Evolutionary conservation across 2,113 vertebrate genomes (phyloP).

Genomic region (cattle (Bos taurus)): DNA sequence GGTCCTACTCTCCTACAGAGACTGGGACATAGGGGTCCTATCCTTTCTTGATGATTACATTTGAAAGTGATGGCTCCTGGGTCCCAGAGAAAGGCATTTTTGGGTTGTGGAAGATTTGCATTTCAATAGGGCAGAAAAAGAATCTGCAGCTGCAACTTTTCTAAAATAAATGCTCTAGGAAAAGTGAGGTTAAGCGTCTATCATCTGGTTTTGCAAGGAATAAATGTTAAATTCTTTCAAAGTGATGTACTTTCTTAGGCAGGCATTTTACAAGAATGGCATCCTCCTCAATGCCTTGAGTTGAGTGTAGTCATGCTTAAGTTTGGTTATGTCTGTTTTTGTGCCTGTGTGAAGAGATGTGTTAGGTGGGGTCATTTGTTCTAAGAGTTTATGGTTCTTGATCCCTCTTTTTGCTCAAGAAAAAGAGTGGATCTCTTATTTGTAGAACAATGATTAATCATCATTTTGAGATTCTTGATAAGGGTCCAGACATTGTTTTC

Average conservation of each 20-base stretch:
- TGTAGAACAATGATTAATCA: not conserved
- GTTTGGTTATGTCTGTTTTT: not conserved
- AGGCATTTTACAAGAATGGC: not conserved
- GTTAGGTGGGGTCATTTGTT: not conserved
- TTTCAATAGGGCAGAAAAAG: not conserved
- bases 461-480: not conserved
- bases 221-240: not conserved
- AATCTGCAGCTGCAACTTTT: not conserved
- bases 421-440: not conserved
- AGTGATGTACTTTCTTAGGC: not conserved
- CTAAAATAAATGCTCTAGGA: not conserved
- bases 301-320: too few species aligned
- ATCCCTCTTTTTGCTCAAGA: not conserved
- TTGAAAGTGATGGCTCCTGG: not conserved
- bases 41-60: not conserved
- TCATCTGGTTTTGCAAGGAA: not conserved
- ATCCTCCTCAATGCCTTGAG: not conserved
- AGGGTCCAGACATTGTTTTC: not conserved
- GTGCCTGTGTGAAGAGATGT: not conserved
- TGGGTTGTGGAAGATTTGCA: not conserved
- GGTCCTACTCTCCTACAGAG: too few species aligned
- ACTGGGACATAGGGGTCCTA: accelerated
- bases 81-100: not conserved
- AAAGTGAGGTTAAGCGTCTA: not conserved
- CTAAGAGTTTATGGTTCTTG: not conserved